A percentile compares a stretch with the other conserved stretches of the same genome.
Evolutionary conservation across 35 echinoderm and acorn worm species (phyloP).

Genomic region (Apostichopus californicus): DNA sequence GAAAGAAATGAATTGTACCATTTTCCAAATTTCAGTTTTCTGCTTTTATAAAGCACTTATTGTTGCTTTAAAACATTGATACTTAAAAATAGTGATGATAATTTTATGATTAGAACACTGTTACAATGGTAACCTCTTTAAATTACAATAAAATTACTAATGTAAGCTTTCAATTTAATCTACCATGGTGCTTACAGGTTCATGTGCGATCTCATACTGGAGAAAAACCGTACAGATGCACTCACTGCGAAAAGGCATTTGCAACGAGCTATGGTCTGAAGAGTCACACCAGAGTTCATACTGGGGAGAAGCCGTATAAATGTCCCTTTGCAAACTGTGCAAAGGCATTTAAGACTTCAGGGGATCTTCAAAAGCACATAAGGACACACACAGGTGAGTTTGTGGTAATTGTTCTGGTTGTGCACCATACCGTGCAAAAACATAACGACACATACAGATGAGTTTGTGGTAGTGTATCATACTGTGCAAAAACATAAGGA

Average conservation of each 20-base stretch:
- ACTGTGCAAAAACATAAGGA: constrained; percentile 52
- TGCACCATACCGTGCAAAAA: not conserved
- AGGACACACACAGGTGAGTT: constrained; percentile 64
- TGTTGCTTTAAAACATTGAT: too few species aligned
- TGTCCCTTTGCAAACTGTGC: constrained; percentile 81
- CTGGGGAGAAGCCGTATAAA: constrained; percentile 93
- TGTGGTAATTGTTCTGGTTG: not conserved
- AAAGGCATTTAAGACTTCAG: constrained; percentile 98
- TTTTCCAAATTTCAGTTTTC: too few species aligned
- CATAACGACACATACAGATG: constrained; percentile 60
- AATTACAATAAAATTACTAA: too few species aligned
- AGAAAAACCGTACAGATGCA: constrained; percentile 45
- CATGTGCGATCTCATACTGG: constrained; percentile 85
- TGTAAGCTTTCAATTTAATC: too few species aligned
- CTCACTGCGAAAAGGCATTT: constrained; percentile 53
- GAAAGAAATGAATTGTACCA: too few species aligned
- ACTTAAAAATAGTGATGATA: too few species aligned
- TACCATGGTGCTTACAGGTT: constrained; percentile 56
- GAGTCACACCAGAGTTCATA: constrained; percentile 95
- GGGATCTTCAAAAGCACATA: constrained; percentile 79
- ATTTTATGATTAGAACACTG: too few species aligned
- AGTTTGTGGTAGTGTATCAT: not conserved
- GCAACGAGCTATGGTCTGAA: constrained; percentile 94
- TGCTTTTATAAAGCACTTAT: too few species aligned
- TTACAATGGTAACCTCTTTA: too few species aligned